phyloP scores from a whole-genome alignment of 1,140 invertebrate genomes.

The Kradibia gibbosae region DNA sequence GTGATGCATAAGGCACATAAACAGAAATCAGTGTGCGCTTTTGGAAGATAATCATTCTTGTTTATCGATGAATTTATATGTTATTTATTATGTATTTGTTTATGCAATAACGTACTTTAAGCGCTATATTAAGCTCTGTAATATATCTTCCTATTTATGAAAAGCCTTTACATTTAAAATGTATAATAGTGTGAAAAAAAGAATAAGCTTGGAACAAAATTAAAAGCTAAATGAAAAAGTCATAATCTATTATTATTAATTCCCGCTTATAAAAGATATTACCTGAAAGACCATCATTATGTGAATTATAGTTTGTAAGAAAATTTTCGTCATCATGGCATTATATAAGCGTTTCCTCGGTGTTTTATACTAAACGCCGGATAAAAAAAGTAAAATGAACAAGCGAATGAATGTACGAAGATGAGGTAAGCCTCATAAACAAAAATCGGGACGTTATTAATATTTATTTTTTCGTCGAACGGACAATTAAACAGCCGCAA shows the following conservation, averaged over 20 bases:
- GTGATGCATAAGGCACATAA: no score
- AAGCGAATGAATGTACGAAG: not conserved
- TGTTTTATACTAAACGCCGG: not conserved
- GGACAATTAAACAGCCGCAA: conserved; percentile 24
- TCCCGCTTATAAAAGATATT: not conserved
- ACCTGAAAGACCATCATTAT: conserved; percentile 5
- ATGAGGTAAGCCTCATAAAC: not conserved
- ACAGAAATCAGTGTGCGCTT: not conserved
- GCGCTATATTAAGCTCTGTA: not conserved
- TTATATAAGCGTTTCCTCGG: not conserved
- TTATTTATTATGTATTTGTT: not conserved
- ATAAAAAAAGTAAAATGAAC: not conserved
- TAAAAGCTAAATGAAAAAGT: not conserved
- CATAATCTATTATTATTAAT: conserved; percentile 23
- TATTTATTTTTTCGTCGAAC: conserved; percentile 38
- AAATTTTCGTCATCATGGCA: conserved; percentile 13
- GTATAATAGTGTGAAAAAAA: no score
- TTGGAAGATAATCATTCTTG: not conserved
- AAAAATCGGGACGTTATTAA: conserved; percentile 19
- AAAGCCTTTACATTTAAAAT: no score
- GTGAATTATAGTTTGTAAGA: conserved; percentile 3
- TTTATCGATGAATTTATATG: not conserved
- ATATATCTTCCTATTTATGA: no score
- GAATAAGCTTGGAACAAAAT: not conserved
- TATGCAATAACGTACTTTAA: not conserved